Percentiles rank a stretch among this genome's conserved stretches.
These are phyloP conservation scores for Pampusana beccarii DNA, from an alignment of 2,113 vertebrate genomes.

Conservation along the genomic window DNA sequence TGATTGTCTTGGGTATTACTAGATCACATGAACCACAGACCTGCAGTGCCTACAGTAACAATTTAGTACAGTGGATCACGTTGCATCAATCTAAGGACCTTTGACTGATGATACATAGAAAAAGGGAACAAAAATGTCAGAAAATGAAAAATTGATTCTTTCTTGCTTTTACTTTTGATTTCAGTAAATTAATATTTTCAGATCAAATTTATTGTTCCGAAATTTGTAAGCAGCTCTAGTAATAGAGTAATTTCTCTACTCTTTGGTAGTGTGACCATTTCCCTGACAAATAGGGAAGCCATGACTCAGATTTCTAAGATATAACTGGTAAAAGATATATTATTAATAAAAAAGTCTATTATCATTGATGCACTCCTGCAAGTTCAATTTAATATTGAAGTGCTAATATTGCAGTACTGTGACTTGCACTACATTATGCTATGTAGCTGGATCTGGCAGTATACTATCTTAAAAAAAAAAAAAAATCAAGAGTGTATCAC, in stretches of 20 bases:
- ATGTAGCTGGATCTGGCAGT: not conserved
- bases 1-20: not conserved
- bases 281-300: not conserved
- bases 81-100: too few relatives aligned
- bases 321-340: not conserved
- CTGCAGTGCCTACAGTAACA: not conserved
- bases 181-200: not conserved
- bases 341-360: not conserved
- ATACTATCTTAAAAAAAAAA: not conserved
- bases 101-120: not conserved
- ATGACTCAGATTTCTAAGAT: not conserved
- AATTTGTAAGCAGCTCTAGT: not conserved
- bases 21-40: not conserved
- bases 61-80: rapidly evolving
- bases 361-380: not conserved
- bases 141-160: not conserved
- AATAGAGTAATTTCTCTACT: not conserved
- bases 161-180: not conserved
- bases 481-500: not conserved
- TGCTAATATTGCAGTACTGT: not conserved
- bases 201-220: not conserved
- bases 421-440: not conserved
- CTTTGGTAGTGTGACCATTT: not conserved
- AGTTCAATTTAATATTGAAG: not conserved
- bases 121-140: not conserved